Conservation (phyloP, 2,113 vertebrate species). For the Sylvia atricapilla region DNA sequence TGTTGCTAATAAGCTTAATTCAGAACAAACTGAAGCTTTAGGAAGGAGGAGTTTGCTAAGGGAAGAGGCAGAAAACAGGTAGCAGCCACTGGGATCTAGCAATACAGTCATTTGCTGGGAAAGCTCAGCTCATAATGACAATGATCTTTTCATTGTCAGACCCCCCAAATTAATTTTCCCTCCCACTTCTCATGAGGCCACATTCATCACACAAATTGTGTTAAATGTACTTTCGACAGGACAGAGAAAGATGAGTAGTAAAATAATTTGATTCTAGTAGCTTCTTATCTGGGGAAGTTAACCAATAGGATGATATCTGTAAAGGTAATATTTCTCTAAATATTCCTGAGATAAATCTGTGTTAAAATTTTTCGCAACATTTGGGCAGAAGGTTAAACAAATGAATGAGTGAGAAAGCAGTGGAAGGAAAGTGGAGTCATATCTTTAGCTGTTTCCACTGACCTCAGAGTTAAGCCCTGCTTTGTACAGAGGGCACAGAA, state of each 20-base stretch:
- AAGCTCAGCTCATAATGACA: slow-evolving; percentile 56
- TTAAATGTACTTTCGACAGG: slow-evolving; percentile 60
- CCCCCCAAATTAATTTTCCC: slow-evolving; percentile 63
- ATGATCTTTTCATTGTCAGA: slow-evolving; percentile 69
- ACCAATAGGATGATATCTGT: background rate
- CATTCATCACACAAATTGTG: slow-evolving; percentile 65
- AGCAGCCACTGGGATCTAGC: background rate
- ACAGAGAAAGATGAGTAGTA: slow-evolving; percentile 39
- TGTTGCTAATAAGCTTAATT: slow-evolving; percentile 69
- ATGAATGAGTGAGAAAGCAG: background rate
- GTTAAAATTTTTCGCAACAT: background rate
- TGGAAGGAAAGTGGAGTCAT: background rate
- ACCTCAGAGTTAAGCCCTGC: background rate
- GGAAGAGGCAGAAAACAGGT: background rate
- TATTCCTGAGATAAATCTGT: background rate
- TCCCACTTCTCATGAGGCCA: slow-evolving; percentile 39
- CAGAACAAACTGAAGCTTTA: background rate
- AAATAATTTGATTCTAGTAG: slow-evolving; percentile 48
- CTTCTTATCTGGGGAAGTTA: slow-evolving; percentile 22
- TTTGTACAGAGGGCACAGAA: background rate
- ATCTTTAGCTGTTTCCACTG: background rate
- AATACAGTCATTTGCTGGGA: background rate
- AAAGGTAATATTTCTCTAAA: slow-evolving; percentile 34
- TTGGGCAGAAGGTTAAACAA: background rate
- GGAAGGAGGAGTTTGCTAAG: slow-evolving; percentile 29